Evolutionary conservation across 2,888 invertebrate species (phyloP).

Genomic region (Sicus ferrugineus): DNA sequence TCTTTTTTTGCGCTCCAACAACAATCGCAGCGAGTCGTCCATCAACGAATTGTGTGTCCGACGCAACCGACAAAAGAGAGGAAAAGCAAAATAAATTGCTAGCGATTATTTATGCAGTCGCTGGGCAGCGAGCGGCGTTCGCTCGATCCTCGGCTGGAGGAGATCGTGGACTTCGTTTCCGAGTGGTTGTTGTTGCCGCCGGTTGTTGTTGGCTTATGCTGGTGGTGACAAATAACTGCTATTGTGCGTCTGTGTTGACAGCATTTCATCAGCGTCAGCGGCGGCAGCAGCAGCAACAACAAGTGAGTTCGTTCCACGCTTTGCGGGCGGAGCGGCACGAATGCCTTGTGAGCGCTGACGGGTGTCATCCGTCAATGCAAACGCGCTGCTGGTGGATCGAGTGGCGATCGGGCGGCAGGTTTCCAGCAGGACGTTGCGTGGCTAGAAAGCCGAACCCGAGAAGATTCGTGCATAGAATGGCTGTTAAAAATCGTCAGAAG

Average conservation of each 20-base stretch:
- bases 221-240: conserved; percentile 15
- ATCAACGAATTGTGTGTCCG: background rate
- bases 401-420: no score
- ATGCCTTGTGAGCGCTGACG: background rate
- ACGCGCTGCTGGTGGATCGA: background rate
- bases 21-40: conserved; percentile 13
- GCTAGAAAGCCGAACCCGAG: no score
- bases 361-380: background rate
- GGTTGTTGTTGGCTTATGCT: conserved; percentile 6
- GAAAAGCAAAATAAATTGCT: conserved; percentile 48
- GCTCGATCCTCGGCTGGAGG: background rate
- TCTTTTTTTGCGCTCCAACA: conserved; percentile 4
- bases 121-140: background rate
- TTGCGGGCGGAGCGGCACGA: background rate
- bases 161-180: background rate
- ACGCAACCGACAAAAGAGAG: conserved; percentile 14
- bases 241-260: conserved; percentile 28
- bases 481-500: no score
- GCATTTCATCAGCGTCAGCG: conserved; percentile 31
- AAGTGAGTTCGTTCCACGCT: background rate
- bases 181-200: conserved; percentile 1
- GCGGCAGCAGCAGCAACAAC: no score
- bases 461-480: no score
- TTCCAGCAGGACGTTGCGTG: conserved; percentile 16
- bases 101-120: conserved; percentile 49